Evolutionary conservation across 2,888 invertebrate genomes (phyloP), one percentile per base, ranked within the genome.

Genomic region (Saturnia pavonia): DNA sequence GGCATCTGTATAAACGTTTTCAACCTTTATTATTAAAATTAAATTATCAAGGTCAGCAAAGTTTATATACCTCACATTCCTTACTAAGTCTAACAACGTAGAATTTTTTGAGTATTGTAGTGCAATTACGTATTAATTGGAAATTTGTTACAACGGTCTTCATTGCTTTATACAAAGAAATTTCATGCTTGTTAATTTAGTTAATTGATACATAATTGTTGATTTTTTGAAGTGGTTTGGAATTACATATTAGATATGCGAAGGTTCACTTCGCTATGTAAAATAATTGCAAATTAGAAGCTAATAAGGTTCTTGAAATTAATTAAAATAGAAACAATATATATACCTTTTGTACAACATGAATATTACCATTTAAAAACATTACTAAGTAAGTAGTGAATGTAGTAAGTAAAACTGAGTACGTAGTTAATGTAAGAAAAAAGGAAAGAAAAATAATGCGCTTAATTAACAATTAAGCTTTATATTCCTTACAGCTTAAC

Each of bases 11-110:
- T 57, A 25, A 27, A 22, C 0, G 19, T 25, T 7, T 25, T 80
- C 85, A 83, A 87, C 87, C 83, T 88, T 88, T 87, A 83, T 84
- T 85, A 85, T 81, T 82, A 79, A 83, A 83, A 84, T 84, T 80
- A 85, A 79, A 80, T 77, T 77, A 68, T 76, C 91, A 89, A 91
- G 91, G 91, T 85, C 73, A 91, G 85, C 91, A 70, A 79, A 83
- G 74, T 71, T 77, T 73, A 80, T 79, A 79, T 83, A 71, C 78
- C 75, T 74, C 27, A 75, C 82, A 88, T 87, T 83, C 85, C 78
- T 76, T 48, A 43, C 71, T 69, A 76, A 76, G 51, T 51, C 27
- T 22, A 71, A 68, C 65, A 40, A 65, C 65, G 8, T 63, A 63
- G n/a, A 22, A 8, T n/a, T 14, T 68, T 12, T 43, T 60, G 22